Evolutionary conservation across 1,140 invertebrate genomes (phyloP).

Genomic region (Brachionus asplanchnoidis): DNA sequence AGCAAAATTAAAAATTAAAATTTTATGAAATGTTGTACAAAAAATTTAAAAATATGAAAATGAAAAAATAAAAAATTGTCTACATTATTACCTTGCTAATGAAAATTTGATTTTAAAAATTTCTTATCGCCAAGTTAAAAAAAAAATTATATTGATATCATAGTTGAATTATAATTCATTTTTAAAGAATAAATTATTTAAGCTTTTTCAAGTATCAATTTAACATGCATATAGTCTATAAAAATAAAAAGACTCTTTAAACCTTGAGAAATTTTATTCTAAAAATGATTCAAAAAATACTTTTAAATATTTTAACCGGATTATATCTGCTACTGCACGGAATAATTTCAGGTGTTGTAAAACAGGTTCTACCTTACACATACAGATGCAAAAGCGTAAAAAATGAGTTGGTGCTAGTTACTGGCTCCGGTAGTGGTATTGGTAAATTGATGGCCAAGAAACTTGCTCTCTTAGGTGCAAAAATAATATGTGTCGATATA

Average conservation of each 20-base stretch:
- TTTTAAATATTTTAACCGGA: neutral
- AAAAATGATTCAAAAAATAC: neutral
- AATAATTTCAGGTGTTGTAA: neutral
- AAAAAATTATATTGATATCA: neutral
- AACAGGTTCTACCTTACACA: conserved; percentile 1
- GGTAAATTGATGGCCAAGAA: conserved; percentile 74
- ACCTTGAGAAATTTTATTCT: neutral
- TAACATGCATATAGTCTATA: neutral
- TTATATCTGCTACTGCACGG: neutral
- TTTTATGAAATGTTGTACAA: no score
- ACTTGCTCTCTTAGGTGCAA: conserved; percentile 70
- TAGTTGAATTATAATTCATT: neutral
- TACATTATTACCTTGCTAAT: no score
- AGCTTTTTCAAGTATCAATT: neutral
- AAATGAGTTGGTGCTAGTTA: conserved; percentile 76
- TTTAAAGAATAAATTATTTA: neutral
- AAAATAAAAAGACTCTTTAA: neutral
- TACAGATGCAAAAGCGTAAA: conserved; percentile 58
- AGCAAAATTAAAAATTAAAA: no score
- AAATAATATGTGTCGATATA: conserved; percentile 72
- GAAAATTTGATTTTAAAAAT: no score
- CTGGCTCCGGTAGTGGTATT: conserved; percentile 74
- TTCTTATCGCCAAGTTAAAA: no score
- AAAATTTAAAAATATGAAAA: no score
- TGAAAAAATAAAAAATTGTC: no score